Conservation (phyloP, 1,140 invertebrate genomes). For the Zaprionus lachaisei region DNA sequence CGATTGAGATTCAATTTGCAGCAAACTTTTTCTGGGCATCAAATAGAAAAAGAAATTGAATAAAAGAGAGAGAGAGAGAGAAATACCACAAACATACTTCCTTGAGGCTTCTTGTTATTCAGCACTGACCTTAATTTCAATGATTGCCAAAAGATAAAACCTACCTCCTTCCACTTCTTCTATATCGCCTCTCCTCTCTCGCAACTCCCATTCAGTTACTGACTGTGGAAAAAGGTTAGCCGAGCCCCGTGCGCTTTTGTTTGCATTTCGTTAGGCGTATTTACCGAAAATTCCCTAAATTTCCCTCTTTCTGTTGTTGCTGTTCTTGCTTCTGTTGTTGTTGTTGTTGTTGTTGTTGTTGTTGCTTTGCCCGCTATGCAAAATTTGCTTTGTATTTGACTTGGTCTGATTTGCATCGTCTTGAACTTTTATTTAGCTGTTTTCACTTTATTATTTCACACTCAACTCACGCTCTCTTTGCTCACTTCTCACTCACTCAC, state of each 20-base stretch:
- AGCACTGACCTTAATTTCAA: conserved; percentile 37
- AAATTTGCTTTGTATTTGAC: conserved; percentile 79
- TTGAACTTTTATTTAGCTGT: conserved; percentile 52
- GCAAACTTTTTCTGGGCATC: not conserved
- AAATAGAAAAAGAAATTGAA: not conserved
- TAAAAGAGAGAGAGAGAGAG: not conserved
- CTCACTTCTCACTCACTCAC: conserved; percentile 46
- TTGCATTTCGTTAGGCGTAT: conserved; percentile 83
- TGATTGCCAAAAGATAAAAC: conserved; percentile 24
- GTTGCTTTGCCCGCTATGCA: conserved; percentile 62
- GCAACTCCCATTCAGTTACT: not conserved
- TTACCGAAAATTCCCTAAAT: conserved; percentile 60
- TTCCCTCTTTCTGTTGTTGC: conserved; percentile 24
- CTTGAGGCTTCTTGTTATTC: not conserved
- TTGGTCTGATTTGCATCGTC: conserved; percentile 66
- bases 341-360: conserved; percentile 19
- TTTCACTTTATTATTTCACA: conserved; percentile 49
- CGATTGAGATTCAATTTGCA: conserved; percentile 3
- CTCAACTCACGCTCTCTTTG: conserved; percentile 34
- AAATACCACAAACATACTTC: not conserved
- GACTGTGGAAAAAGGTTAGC: conserved; percentile 66
- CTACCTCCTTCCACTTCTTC: not conserved
- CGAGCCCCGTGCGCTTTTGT: conserved; percentile 70
- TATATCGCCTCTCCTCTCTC: not conserved
- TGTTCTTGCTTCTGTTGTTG: conserved; percentile 15